Evolutionary conservation across 2,113 vertebrate species (phyloP), one percentile per base, ranked within the genome.

Genomic region (Carlito syrichta): DNA sequence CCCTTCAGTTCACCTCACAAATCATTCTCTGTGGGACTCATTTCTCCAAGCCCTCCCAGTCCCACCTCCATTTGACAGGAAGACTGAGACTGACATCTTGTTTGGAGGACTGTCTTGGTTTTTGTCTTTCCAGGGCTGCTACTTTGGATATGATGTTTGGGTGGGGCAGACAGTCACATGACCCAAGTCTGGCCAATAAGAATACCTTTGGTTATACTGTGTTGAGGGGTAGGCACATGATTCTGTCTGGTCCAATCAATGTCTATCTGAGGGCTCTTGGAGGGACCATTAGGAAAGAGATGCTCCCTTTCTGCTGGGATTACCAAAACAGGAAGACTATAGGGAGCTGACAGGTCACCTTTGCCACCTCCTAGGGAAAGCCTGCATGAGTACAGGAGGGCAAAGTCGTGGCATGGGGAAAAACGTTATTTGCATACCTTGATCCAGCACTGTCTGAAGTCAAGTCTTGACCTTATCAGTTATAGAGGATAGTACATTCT

Each of bases 361-460:
- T 54, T 78, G 77, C 73, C 19, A 20, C 38, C 19, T 58, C 66
- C 14, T 8, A 43, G 32, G 76, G 30, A 90, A 79, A 91, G 32
- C 50, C 2, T 71, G 38, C 4, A 62, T 58, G 23, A 78, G 52
- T 14, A 4, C 0, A 38, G 35, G 35, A 91, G 4, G 58, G 23
- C 27, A 81, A 95, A 91, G 81, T 5, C 13, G 2, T 9, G 62
- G 89, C 14, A 63, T 2, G 1, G 30, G 56, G 43, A 30, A 48
- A 38, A 90, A 38, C 62, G 27, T 54, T 9, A 32, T 17, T 35
- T 76, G 78, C 0, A 38, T 0, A 0, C 84, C 89, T 96, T 66
- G 94, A 97, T 85, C 79, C 45, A 95, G 69, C 58, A 23, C 30
- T 32, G 30, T 88, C 76, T 97, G 97, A 92, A 90, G 79, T 52